A percentile compares a stretch with the other conserved stretches of the same genome.
These are phyloP conservation scores for Phania funesta DNA, from an alignment of 2,888 invertebrate genomes.

Conservation along the genomic window DNA sequence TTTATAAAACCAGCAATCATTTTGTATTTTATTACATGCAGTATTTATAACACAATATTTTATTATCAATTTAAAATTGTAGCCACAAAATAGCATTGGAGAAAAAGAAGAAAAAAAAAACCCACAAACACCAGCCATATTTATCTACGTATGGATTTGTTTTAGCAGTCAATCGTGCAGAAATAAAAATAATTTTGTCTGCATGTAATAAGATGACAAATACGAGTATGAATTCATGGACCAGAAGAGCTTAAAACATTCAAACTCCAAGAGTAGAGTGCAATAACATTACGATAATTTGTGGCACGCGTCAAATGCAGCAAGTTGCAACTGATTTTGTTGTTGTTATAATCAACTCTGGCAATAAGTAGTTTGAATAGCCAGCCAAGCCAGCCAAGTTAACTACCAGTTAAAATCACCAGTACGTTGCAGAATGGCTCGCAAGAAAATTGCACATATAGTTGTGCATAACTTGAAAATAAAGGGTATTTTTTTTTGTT, in stretches of 20 bases:
- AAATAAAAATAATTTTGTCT: neutral
- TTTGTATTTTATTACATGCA: slow-evolving; percentile 8
- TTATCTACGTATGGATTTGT: slow-evolving; percentile 24
- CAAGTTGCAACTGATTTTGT: neutral
- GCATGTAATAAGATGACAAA: slow-evolving; percentile 16
- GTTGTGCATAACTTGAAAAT: no score
- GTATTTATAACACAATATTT: neutral
- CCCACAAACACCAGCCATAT: neutral
- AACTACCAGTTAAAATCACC: slow-evolving; percentile 21
- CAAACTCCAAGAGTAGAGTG: slow-evolving; percentile 56
- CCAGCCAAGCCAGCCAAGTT: neutral
- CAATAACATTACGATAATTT: slow-evolving; percentile 70
- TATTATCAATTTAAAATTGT: slow-evolving; percentile 5
- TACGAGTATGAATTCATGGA: slow-evolving; percentile 33
- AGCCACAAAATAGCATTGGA: neutral
- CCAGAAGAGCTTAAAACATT: slow-evolving; percentile 52
- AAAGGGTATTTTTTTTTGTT: no score
- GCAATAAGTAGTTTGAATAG: slow-evolving; percentile 28
- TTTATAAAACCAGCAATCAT: neutral
- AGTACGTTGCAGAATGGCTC: slow-evolving; percentile 28
- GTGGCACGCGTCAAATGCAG: slow-evolving; percentile 70
- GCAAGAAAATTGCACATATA: slow-evolving; percentile 13
- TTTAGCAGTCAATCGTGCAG: neutral
- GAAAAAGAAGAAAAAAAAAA: neutral
- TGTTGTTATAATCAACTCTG: slow-evolving; percentile 34